Evolutionary conservation across 2,113 vertebrate species (phyloP).

Genomic region (Planiliza haematocheilus): DNA sequence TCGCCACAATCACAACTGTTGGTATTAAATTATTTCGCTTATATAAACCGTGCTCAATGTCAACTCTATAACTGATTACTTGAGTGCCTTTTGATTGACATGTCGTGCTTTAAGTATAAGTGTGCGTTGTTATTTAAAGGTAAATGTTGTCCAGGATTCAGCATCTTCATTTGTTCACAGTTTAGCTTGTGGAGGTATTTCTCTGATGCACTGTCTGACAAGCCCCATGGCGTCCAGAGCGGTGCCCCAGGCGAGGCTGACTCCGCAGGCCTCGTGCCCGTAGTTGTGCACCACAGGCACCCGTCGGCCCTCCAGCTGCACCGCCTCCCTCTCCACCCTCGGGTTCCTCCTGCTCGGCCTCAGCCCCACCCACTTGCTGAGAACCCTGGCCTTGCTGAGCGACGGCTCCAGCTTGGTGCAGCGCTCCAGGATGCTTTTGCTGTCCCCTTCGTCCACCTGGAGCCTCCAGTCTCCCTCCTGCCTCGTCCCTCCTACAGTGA

Average conservation of each 20-base stretch:
- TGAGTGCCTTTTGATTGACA: no score
- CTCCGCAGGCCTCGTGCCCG: constrained; percentile 89
- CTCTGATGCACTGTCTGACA: constrained; percentile 80
- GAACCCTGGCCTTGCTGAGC: constrained; percentile 73
- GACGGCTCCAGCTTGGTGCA: constrained; percentile 89
- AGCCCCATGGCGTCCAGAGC: constrained; percentile 85
- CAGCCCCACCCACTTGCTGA: constrained; percentile 87
- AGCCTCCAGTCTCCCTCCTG: constrained; percentile 86
- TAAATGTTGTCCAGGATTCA: neutral
- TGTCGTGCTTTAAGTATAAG: no score
- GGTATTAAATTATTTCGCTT: neutral
- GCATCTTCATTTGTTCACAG: constrained; percentile 74
- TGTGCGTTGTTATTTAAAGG: no score
- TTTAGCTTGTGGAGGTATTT: constrained; percentile 64
- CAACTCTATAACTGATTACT: neutral
- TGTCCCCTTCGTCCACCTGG: constrained; percentile 76
- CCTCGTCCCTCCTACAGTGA: constrained; percentile 90
- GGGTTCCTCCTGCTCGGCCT: constrained; percentile 84
- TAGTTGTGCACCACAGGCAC: constrained; percentile 92
- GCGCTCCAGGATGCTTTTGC: constrained; percentile 84
- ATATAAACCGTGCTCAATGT: neutral
- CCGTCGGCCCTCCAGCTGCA: constrained; percentile 59
- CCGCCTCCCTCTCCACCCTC: constrained; percentile 85
- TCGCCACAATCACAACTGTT: no score
- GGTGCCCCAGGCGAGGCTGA: constrained; percentile 90